Base-by-base conservation (phyloP, 2,113 vertebrate genomes). In the Thermophis baileyi region DNA sequence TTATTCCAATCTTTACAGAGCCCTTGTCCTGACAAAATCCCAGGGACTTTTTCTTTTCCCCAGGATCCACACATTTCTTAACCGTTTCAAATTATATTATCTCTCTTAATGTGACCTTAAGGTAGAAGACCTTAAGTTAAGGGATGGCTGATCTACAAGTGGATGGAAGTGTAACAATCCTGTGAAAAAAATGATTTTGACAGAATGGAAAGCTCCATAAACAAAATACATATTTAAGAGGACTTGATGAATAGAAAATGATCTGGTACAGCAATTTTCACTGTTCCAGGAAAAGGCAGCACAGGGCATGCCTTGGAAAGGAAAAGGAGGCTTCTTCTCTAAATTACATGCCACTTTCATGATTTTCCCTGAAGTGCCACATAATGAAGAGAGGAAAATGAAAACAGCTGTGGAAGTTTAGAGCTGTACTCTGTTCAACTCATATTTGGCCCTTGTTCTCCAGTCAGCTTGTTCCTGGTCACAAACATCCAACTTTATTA, bases 331-430 rank as follows among this genome's bases (percentile, higher is more conserved):
- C 97, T 97, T 97, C 96, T 97, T 97, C 96, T 97, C 96, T 97
- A 97, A 97, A 97, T 97, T 97, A 97, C 96, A 95, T 95, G 81
- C 96, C 96, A 96, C 97, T 97, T 94, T 93, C 96, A 97, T 97
- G 96, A 95, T 97, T 96, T 96, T 97, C 96, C 96, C 96, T 97
- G 97, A 97, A 97, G 97, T 97, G 95, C 97, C 97, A 97, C 97
- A 97, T 97, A 97, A 97, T 97, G 96, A 97, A 97, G 97, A 97
- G 96, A 95, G 97, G 97, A 98, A 98, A 98, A 97, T 98, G 97
- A 97, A 98, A 98, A 98, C 98, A 98, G 97, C 97, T 98, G 98
- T 97, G 91, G 96, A 97, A 97, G 97, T 98, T 98, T 98, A 97
- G 97, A 96, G 97, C 98, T 98, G 98, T 98, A 96, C 94, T 97